phyloP scores from a whole-genome alignment of 2,888 invertebrate genomes.

The Ophonus ardosiacus region DNA sequence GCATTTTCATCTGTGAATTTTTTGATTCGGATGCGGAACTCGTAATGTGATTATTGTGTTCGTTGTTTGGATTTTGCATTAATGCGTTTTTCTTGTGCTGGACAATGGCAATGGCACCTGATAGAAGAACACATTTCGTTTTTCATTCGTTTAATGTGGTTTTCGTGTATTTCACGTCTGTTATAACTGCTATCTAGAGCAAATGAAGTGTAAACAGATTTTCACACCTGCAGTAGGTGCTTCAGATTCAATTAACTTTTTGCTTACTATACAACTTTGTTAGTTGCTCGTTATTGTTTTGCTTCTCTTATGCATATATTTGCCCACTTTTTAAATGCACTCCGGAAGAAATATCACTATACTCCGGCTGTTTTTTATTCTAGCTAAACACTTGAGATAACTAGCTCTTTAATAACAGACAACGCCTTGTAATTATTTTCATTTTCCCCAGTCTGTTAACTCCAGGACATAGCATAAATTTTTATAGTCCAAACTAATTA shows the following conservation, averaged over 20 bases:
- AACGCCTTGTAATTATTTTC: neutral
- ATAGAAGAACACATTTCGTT: slow-evolving; percentile 45
- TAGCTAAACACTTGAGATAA: slow-evolving; percentile 10
- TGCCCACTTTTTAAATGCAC: slow-evolving; percentile 10
- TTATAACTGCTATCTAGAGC: slow-evolving; percentile 23
- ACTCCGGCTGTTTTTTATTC: neutral
- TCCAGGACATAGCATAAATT: neutral
- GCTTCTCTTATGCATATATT: slow-evolving; percentile 37
- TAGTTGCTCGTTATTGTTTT: slow-evolving; percentile 44
- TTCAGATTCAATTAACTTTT: slow-evolving; percentile 48
- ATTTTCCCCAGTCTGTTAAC: neutral
- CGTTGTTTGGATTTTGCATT: slow-evolving; percentile 38
- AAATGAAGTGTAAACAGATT: slow-evolving; percentile 45
- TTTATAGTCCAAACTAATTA: neutral
- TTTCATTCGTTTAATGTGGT: slow-evolving; percentile 45
- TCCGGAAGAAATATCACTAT: slow-evolving; percentile 29
- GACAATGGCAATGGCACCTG: slow-evolving; percentile 19
- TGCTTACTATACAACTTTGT: slow-evolving; percentile 33
- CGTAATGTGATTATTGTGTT: slow-evolving; percentile 49
- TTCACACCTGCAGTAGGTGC: slow-evolving; percentile 23
- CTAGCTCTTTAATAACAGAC: neutral
- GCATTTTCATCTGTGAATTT: slow-evolving; percentile 28
- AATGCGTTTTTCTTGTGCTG: slow-evolving; percentile 47
- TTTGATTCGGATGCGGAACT: slow-evolving; percentile 24
- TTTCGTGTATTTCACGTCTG: slow-evolving; percentile 25